Base-by-base conservation (phyloP, 2,797 vertebrate genomes). In the Corythornis leucogaster region DNA sequence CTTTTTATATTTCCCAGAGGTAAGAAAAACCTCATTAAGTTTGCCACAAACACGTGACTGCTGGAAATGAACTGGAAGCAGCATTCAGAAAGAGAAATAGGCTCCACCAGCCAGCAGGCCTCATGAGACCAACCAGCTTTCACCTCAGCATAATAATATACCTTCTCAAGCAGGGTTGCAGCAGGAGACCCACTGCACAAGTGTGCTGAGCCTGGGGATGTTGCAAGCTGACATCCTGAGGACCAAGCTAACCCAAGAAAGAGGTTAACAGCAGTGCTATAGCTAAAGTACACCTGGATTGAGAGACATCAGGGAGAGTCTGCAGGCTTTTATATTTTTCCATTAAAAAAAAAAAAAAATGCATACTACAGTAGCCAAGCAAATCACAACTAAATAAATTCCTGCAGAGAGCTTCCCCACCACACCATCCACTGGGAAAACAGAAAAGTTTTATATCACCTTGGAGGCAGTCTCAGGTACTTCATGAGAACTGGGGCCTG, bases 81-180 rank as follows among this genome's bases (percentile, higher is more conserved):
- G 42, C 21, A 13, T 66, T 91, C 84, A 77, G 82, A 95, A 94
- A 95, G 9, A 93, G 66, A 61, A 92, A 61, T 45, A 61, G 54
- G 28, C 22, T 66, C 5, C 5, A 25, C 15, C 50, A 85, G 67
- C 38, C 71, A 85, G 43, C 9, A 9, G 7, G 62, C 45, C 63
- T 42, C 20, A 3, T 3, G 59, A 87, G 92, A 84, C 66, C 51
- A 8, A 53, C 8, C 4, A 1, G 38, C 21, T 79, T 78, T 80
- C 90, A 80, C 46, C 82, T 71, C 70, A 26, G 68, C 48, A 26
- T 53, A 80, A 87, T 21, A 80, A 89, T 19, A n/a, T 12, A 31
- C 67, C 85, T 66, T 54, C 43, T 90, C 53, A 30, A 40, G 50
- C 31, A 35, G 15, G 54, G 66, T 58, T 91, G 42, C 59, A 38